A percentile compares a stretch with the other conserved stretches of the same genome.
Conservation (phyloP, 2,797 vertebrate genomes). For the Cryptoprocta ferox region DNA sequence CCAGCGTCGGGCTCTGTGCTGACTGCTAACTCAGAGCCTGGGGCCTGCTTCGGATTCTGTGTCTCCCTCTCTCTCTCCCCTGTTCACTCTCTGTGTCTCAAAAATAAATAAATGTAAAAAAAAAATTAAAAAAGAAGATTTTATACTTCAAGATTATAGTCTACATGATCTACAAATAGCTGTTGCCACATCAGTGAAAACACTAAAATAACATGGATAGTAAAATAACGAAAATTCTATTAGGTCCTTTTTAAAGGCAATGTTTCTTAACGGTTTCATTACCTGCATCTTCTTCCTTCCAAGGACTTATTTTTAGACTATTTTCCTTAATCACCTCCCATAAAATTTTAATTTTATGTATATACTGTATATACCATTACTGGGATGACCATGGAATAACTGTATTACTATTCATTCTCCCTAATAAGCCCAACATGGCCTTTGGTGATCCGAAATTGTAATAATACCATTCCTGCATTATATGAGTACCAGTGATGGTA, state of each 20-base stretch:
- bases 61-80: too few species aligned
- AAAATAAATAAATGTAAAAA: too few species aligned
- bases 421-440: background rate
- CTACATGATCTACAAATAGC: background rate
- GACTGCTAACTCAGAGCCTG: too few species aligned
- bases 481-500: background rate
- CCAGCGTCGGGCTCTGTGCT: too few species aligned
- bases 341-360: conserved; percentile 21
- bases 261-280: conserved; percentile 8
- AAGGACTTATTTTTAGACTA: background rate
- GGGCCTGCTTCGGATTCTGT: too few species aligned
- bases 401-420: background rate
- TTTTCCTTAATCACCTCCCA: background rate
- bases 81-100: too few species aligned
- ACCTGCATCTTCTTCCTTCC: background rate
- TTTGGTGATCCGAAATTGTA: background rate
- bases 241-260: background rate
- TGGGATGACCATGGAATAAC: background rate
- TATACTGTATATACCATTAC: background rate
- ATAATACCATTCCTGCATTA: background rate
- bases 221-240: conserved; percentile 28
- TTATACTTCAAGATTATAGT: conserved; percentile 4
- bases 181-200: conserved; percentile 35
- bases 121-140: too few species aligned
- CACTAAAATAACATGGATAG: background rate